Conservation (phyloP, 2,797 vertebrate species). For the Florisuga fusca region DNA sequence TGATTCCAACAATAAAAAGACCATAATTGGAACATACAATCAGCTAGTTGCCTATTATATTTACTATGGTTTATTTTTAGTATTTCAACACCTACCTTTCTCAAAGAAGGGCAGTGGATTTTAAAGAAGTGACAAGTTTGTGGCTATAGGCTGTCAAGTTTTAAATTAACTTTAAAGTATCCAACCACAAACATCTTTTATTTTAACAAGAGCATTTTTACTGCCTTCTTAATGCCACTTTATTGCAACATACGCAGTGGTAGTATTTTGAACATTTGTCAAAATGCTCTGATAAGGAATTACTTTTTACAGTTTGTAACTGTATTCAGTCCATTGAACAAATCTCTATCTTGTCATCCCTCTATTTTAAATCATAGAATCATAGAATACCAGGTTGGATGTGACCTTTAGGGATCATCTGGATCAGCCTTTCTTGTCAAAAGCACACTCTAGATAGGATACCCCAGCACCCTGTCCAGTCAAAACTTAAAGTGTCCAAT, state of each 20-base stretch:
- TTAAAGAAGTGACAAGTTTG: not conserved
- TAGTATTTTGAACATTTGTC: not conserved
- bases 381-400: not conserved
- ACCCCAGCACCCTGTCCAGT: not conserved
- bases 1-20: not conserved
- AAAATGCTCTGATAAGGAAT: not conserved
- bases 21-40: not conserved
- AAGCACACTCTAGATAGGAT: not conserved
- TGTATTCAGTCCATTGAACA: not conserved
- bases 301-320: not conserved
- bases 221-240: not conserved
- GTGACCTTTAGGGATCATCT: not conserved
- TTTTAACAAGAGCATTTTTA: not conserved
- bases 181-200: not conserved
- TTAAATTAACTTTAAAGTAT: not conserved
- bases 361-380: not conserved
- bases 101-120: not conserved
- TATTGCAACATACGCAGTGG: not conserved
- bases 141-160: not conserved
- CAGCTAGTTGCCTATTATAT: not conserved
- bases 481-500: not conserved
- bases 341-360: not conserved
- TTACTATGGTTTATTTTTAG: not conserved
- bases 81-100: not conserved
- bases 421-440: not conserved